Evolutionary conservation across 2,113 vertebrate genomes (phyloP).

Genomic region (Terrapene triunguis): DNA sequence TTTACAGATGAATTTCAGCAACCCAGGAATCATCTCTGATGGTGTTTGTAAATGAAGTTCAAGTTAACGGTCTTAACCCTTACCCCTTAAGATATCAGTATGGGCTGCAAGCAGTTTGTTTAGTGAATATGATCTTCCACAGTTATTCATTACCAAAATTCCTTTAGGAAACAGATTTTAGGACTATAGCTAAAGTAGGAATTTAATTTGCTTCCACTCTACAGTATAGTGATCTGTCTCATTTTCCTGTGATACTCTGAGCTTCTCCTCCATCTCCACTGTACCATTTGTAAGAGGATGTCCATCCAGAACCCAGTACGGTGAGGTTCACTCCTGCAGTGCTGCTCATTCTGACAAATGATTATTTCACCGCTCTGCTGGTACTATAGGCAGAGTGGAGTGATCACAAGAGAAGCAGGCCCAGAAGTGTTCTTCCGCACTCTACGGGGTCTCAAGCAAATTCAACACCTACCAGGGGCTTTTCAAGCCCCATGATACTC

Average conservation of each 20-base stretch:
- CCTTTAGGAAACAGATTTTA: slow-evolving; percentile 1
- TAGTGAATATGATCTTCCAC: slow-evolving; percentile 7
- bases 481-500: not conserved
- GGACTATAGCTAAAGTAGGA: slow-evolving; percentile 29
- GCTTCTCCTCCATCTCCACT: not conserved
- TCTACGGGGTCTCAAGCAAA: not conserved
- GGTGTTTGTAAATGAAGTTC: slow-evolving; percentile 20
- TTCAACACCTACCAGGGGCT: fast-evolving
- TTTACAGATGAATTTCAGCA: not conserved
- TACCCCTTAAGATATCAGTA: not conserved
- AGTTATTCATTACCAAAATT: slow-evolving; percentile 32
- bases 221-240: not conserved
- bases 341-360: not conserved
- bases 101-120: slow-evolving; percentile 25
- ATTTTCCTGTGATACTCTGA: no score
- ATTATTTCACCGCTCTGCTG: not conserved
- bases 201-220: slow-evolving; percentile 22
- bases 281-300: not conserved
- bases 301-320: not conserved
- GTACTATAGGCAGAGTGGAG: not conserved
- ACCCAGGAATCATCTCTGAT: slow-evolving; percentile 21
- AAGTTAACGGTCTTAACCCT: not conserved
- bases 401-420: not conserved
- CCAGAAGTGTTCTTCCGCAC: not conserved
- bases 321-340: not conserved